Conservation (phyloP, 2,113 vertebrate genomes). For the Bombycilla garrulus region DNA sequence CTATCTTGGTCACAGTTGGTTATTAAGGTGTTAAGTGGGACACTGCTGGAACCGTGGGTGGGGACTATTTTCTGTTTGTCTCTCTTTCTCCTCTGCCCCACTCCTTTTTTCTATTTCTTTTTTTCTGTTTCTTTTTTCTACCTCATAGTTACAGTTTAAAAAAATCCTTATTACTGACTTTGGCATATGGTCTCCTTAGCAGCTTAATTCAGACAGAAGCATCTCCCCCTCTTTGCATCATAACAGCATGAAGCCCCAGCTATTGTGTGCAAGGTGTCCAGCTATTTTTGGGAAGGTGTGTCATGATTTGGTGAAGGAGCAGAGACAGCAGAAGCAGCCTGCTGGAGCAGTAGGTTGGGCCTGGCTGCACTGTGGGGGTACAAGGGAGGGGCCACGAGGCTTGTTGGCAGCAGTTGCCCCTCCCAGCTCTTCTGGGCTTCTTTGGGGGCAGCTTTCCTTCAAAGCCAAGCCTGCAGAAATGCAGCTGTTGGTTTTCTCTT, state of each 20-base stretch:
- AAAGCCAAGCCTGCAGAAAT: not conserved
- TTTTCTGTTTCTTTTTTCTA: not conserved
- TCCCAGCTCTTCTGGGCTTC: not conserved
- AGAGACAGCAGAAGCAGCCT: not conserved
- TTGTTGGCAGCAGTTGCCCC: not conserved
- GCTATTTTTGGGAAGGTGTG: not conserved
- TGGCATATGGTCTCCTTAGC: not conserved
- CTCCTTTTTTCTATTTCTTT: not conserved
- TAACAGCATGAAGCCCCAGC: too few relatives aligned
- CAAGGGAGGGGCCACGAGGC: not conserved
- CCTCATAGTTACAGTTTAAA: not conserved
- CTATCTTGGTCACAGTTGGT: not conserved
- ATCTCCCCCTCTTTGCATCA: too few relatives aligned
- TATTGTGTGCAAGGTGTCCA: not conserved
- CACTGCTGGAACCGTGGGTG: accelerated
- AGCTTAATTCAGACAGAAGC: not conserved
- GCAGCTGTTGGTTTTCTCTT: not conserved
- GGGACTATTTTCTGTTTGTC: not conserved
- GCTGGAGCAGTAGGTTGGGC: not conserved
- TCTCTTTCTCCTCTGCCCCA: too few relatives aligned
- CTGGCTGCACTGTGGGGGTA: not conserved
- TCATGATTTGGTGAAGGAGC: not conserved
- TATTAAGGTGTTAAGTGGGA: not conserved
- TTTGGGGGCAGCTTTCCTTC: not conserved
- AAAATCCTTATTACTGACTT: not conserved